Evolutionary conservation across 2,797 vertebrate species (phyloP).

Genomic region (Etheostoma perlongum): DNA sequence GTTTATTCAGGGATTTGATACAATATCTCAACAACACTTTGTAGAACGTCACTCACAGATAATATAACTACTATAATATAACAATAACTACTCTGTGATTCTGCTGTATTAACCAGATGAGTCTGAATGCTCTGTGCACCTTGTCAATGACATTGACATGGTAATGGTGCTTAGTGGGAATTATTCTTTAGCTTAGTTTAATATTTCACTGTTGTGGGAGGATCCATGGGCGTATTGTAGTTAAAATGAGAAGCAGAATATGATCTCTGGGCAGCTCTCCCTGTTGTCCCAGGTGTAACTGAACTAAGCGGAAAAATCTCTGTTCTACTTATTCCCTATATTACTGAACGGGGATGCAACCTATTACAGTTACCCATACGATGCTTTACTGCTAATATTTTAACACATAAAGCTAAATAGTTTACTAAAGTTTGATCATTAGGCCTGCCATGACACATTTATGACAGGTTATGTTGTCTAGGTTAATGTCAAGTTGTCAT

Average conservation of each 20-base stretch:
- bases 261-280: conserved; percentile 37
- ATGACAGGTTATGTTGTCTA: too few relatives aligned
- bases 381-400: neutral
- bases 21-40: conserved; percentile 55
- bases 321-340: neutral
- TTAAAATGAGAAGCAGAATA: conserved; percentile 47
- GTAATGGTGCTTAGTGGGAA: conserved; percentile 62
- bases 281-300: conserved; percentile 41
- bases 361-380: neutral
- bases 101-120: conserved; percentile 64
- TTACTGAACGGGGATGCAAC: neutral
- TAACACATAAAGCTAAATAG: too few relatives aligned
- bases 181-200: conserved; percentile 52
- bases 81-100: conserved; percentile 60
- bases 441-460: too few relatives aligned
- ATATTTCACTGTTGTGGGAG: conserved; percentile 50
- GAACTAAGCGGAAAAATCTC: conserved; percentile 28
- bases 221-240: conserved; percentile 57
- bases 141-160: conserved; percentile 67
- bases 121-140: conserved; percentile 53
- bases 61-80: conserved; percentile 3
- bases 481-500: too few relatives aligned
- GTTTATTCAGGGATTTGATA: conserved; percentile 39
- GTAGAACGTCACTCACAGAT: conserved; percentile 64
- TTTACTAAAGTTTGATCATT: too few relatives aligned